Conservation (phyloP, 1,140 invertebrate genomes). For the Sycobia sp. region DNA sequence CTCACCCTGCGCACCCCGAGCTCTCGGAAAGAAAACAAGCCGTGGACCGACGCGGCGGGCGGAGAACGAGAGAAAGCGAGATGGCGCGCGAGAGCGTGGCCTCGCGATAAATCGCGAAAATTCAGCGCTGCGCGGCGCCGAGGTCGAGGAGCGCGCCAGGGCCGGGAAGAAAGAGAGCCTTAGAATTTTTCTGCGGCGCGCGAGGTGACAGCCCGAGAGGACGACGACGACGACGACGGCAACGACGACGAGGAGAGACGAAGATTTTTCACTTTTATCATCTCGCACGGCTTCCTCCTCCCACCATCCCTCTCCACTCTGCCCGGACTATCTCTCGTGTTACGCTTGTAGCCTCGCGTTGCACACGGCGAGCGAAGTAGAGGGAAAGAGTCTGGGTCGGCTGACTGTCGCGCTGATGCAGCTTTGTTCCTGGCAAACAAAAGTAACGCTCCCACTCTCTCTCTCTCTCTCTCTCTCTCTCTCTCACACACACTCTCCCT, state of each 20-base stretch:
- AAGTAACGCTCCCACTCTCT: slow-evolving; percentile 7
- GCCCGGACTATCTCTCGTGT: background rate
- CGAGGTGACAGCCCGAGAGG: too few species aligned
- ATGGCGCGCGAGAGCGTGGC: background rate
- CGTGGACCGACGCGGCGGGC: background rate
- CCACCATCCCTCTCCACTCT: background rate
- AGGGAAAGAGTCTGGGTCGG: too few species aligned
- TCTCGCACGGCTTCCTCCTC: background rate
- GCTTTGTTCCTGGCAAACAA: slow-evolving; percentile 35
- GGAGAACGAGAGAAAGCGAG: too few species aligned
- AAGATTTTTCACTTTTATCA: slow-evolving; percentile 21
- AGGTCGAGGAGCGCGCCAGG: too few species aligned
- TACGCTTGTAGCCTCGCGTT: too few species aligned
- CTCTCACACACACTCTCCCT: too few species aligned
- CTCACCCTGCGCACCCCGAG: too few species aligned
- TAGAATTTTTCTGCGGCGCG: slow-evolving; percentile 16
- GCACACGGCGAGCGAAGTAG: too few species aligned
- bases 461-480: slow-evolving; percentile 16
- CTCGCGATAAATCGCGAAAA: slow-evolving; percentile 2
- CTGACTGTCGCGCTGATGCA: background rate
- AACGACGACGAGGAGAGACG: background rate
- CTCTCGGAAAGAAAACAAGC: slow-evolving; percentile 8
- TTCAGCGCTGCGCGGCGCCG: too few species aligned
- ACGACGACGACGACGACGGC: background rate
- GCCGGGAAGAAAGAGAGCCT: background rate